Evolutionary conservation across 2,888 invertebrate genomes (phyloP), one percentile per base, ranked within the genome.

Genomic region (Lysandra coridon): DNA sequence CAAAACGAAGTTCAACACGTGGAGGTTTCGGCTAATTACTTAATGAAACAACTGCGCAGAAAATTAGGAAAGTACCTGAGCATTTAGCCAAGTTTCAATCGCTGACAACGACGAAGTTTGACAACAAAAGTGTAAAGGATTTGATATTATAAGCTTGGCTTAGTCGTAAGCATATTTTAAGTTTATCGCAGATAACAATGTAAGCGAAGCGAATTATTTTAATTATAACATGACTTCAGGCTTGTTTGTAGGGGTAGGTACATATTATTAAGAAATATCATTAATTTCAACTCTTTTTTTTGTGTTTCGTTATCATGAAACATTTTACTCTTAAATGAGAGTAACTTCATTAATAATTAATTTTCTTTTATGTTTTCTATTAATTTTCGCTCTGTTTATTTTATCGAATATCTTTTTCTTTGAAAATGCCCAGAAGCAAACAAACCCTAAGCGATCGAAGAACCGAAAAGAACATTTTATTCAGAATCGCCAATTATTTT

Each of bases 401-500:
- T 7, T 64, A 7, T 30, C 6, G 12, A 64, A 64, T 64, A 64
- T 64, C 30, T 30, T 30, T 30, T 4, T 23, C 3, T 64, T 30
- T 23, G 12, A 30, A 30, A 64, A 1, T 23, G 7, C 12, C 30
- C 14, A 12, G 14, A 69, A 69, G 14, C 5, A 69, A 69, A 69
- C 33, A 33, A 33, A 69, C 23, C 64, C 14, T 12, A 4, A 69
- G 33, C 33, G 14, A 14, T 23, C 33, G 12, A 49, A 10, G 44
- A 44, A 75, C 44, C 5, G 30, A 75, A 75, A 49, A 75, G 23
- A 49, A 12, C 49, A 30, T 44, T 73, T 5, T 10, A 73, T 49
- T 76, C 74, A 81, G 78, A 80, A 82, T 81, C 81, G 78, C 74
- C 79, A 80, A 83, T 83, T 82, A 82, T 79, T 80, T 83, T 82